Conservation (phyloP, 1,140 invertebrate species). For the Zaprionus capensis region DNA sequence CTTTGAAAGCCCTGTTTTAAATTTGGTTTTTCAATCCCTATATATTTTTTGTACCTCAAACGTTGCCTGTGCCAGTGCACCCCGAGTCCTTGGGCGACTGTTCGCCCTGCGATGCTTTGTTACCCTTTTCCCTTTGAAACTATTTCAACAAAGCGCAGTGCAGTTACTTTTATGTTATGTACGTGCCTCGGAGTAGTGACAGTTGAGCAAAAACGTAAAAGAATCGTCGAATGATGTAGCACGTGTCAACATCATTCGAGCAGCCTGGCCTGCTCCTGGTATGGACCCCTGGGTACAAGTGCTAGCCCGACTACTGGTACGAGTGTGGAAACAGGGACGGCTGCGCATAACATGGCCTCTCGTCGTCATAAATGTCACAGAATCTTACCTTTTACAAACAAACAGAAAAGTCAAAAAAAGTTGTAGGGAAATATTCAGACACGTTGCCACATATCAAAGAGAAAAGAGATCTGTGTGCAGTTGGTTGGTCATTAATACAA, state of each 20-base stretch:
- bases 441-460: constrained; percentile 53
- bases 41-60: constrained; percentile 37
- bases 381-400: constrained; percentile 14
- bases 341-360: constrained; percentile 61
- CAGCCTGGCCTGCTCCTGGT: constrained; percentile 9
- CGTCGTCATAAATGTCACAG: constrained; percentile 78
- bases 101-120: constrained; percentile 65
- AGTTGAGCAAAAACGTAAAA: constrained; percentile 53
- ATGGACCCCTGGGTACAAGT: constrained; percentile 13
- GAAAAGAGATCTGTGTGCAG: constrained; percentile 4
- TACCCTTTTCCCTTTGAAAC: constrained; percentile 72
- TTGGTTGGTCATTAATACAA: constrained; percentile 6
- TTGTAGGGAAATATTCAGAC: constrained; percentile 48
- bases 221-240: constrained; percentile 69
- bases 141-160: constrained; percentile 82
- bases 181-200: constrained; percentile 68
- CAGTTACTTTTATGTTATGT: constrained; percentile 82
- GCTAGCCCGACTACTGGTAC: background rate
- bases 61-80: constrained; percentile 16
- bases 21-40: constrained; percentile 55
- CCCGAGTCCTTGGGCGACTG: constrained; percentile 16
- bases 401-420: constrained; percentile 18
- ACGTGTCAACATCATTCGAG: constrained; percentile 77
- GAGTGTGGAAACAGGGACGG: constrained; percentile 10
- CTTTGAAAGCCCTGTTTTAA: constrained; percentile 78